Conservation (phyloP, 2,797 vertebrate species). For the Anguilla marmorata region DNA sequence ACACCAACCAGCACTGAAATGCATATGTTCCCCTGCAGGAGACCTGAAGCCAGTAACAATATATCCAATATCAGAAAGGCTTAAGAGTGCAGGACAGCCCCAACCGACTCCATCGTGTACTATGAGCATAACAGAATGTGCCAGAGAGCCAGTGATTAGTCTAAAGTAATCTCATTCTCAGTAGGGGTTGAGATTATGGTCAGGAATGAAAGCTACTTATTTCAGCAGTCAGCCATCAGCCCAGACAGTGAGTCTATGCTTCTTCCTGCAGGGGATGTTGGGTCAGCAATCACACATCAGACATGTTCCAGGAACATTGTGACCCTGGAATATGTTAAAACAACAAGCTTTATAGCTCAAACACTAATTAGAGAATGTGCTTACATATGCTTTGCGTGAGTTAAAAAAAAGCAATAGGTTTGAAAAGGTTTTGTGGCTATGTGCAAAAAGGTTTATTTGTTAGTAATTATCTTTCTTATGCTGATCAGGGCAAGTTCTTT, state of each 20-base stretch:
- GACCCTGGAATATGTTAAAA: neutral
- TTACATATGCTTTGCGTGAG: neutral
- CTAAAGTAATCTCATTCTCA: conserved; percentile 22
- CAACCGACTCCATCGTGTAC: neutral
- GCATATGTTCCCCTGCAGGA: neutral
- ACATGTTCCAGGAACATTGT: neutral
- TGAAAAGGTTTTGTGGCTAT: too few species aligned
- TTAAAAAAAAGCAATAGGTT: neutral
- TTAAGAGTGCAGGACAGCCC: neutral
- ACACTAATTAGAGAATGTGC: neutral
- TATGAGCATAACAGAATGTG: neutral
- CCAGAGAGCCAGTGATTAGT: neutral
- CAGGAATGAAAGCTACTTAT: neutral
- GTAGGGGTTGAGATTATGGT: neutral
- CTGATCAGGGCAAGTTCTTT: neutral
- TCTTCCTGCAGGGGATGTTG: conserved; percentile 3
- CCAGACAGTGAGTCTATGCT: neutral
- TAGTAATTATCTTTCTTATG: neutral
- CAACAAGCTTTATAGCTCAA: neutral
- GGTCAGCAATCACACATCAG: neutral
- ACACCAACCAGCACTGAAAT: neutral
- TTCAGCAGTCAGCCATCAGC: neutral
- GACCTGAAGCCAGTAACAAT: neutral
- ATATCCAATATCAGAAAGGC: neutral
- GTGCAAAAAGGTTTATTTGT: too few species aligned